phyloP scores from a whole-genome alignment of 2,888 invertebrate genomes.

The Cheiracanthium punctorium region DNA sequence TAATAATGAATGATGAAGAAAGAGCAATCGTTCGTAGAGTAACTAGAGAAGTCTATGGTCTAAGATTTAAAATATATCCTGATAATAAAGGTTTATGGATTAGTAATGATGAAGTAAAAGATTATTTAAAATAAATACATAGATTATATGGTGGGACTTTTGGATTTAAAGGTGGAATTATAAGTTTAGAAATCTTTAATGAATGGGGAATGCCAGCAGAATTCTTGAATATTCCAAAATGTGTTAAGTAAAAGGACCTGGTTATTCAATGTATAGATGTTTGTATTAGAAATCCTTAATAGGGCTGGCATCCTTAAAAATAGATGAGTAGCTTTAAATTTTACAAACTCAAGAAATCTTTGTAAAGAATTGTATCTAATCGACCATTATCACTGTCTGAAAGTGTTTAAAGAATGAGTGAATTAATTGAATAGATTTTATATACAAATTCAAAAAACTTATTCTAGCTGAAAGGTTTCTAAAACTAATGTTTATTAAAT shows the following conservation, averaged over 20 bases:
- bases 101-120: constrained; percentile 5
- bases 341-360: no score
- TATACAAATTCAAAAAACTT: no score
- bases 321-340: no score
- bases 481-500: no score
- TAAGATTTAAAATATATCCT: constrained; percentile 7
- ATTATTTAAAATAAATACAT: background rate
- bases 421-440: no score
- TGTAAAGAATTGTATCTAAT: no score
- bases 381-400: no score
- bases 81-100: constrained; percentile 1
- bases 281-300: background rate
- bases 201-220: background rate
- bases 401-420: no score
- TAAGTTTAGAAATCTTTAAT: background rate
- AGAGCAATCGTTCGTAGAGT: background rate
- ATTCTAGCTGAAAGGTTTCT: no score
- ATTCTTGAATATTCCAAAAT: background rate
- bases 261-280: background rate
- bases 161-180: background rate
- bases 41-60: background rate
- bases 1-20: background rate
- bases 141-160: background rate
- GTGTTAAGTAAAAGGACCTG: constrained; percentile 3
- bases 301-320: background rate